Percentiles rank a stretch among this genome's conserved stretches.
Evolutionary conservation across 2,888 invertebrate genomes (phyloP).

Genomic region (Cyclophora albipunctata): DNA sequence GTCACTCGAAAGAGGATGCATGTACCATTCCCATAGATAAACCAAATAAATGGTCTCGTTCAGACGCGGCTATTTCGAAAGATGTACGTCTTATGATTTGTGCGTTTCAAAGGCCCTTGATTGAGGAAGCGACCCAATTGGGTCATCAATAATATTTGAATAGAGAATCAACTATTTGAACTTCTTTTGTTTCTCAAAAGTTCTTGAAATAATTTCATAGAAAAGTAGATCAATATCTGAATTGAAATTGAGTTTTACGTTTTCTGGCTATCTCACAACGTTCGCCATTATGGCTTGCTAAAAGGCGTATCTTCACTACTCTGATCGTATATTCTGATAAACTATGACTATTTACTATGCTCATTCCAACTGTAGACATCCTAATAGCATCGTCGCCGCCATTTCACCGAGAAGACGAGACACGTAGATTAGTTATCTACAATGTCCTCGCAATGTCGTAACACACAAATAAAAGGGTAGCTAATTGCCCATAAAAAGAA

Average conservation of each 20-base stretch:
- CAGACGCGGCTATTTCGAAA: conserved; percentile 35
- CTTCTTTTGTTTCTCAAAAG: too few relatives aligned
- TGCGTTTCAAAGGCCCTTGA: conserved; percentile 2
- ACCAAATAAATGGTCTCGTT: conserved; percentile 38
- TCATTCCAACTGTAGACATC: not conserved
- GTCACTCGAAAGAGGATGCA: conserved; percentile 31
- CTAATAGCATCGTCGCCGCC: conserved; percentile 3
- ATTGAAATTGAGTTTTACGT: too few relatives aligned
- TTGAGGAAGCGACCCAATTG: not conserved
- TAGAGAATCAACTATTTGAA: not conserved
- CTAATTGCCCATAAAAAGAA: too few relatives aligned
- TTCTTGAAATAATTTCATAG: too few relatives aligned
- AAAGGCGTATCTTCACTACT: too few relatives aligned
- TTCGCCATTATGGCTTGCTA: too few relatives aligned
- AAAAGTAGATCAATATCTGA: too few relatives aligned
- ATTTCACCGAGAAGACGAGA: not conserved
- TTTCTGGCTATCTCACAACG: too few relatives aligned
- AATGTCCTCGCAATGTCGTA: too few relatives aligned
- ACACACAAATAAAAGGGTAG: too few relatives aligned
- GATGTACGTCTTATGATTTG: conserved; percentile 8
- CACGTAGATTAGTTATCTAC: not conserved
- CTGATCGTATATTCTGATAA: too few relatives aligned
- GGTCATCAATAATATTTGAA: not conserved
- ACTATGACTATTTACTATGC: too few relatives aligned
- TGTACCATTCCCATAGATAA: conserved; percentile 38